phyloP scores from a whole-genome alignment of 2,888 invertebrate species.

The Neocrepidodera transversa region DNA sequence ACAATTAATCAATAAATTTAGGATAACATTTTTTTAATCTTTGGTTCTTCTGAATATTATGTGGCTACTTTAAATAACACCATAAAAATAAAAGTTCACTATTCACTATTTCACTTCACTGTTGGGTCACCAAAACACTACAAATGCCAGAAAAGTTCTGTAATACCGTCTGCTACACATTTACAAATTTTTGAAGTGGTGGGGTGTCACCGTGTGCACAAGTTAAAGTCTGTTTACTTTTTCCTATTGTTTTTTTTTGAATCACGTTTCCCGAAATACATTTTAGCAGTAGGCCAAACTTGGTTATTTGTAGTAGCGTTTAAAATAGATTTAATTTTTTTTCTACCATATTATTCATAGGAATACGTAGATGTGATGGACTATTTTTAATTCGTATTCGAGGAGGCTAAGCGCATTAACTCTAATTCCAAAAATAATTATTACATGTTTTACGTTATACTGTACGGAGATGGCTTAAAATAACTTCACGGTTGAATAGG shows the following conservation, averaged over 20 bases:
- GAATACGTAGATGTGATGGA: not conserved
- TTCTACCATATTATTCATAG: too few relatives aligned
- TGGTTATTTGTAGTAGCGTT: conserved; percentile 9
- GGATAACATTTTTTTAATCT: too few relatives aligned
- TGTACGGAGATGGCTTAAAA: not conserved
- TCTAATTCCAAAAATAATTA: conserved; percentile 5
- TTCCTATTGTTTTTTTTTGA: conserved; percentile 13
- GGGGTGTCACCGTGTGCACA: conserved; percentile 23
- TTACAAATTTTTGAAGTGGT: conserved; percentile 9
- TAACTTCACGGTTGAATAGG: too few relatives aligned
- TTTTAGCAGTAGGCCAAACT: conserved; percentile 14
- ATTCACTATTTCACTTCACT: conserved; percentile 18
- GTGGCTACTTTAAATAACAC: conserved; percentile 34
- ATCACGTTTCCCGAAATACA: conserved; percentile 9
- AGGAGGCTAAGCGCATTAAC: conserved; percentile 1
- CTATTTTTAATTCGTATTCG: not conserved
- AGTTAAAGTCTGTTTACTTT: conserved; percentile 12
- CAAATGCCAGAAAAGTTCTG: conserved; percentile 16
- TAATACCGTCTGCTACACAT: conserved; percentile 1
- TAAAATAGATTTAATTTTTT: conserved; percentile 4
- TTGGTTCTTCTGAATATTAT: too few relatives aligned
- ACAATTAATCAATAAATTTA: too few relatives aligned
- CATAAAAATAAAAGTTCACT: not conserved
- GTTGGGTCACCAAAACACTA: conserved; percentile 17
- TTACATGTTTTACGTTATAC: conserved; percentile 4